These are phyloP conservation scores for Macrobrachium rosenbergii DNA, from an alignment of 1,140 invertebrate genomes.

Conservation along the genomic window DNA sequence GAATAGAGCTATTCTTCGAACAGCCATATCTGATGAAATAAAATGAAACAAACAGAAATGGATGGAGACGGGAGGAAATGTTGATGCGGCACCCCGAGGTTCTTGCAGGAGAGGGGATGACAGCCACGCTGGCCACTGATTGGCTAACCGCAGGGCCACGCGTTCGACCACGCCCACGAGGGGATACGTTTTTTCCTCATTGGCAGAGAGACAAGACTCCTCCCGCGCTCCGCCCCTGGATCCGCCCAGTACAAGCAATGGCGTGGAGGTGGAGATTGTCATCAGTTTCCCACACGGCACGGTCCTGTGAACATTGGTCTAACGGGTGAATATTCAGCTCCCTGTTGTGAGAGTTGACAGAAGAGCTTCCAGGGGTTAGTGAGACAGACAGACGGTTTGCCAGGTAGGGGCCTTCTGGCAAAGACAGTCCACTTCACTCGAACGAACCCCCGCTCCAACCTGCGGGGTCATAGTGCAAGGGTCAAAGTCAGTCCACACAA, in stretches of 20 bases:
- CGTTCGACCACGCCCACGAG: constrained; percentile 27
- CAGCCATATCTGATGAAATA: background rate
- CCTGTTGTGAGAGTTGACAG: background rate
- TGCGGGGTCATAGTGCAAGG: too few relatives aligned
- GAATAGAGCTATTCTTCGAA: too few relatives aligned
- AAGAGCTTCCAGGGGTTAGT: too few relatives aligned
- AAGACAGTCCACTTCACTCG: too few relatives aligned
- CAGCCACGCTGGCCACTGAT: constrained; percentile 44
- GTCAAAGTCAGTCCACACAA: too few relatives aligned
- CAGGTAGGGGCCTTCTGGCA: too few relatives aligned
- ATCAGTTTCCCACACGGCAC: constrained; percentile 28
- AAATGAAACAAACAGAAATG: background rate
- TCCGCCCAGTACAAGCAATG: constrained; percentile 45
- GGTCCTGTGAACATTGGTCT: constrained; percentile 12
- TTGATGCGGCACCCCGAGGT: constrained; percentile 9
- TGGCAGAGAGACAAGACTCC: background rate
- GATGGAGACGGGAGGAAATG: background rate
- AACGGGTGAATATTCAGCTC: background rate
- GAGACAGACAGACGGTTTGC: too few relatives aligned
- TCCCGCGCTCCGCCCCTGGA: constrained; percentile 27
- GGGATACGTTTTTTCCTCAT: background rate
- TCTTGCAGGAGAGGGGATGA: constrained; percentile 25
- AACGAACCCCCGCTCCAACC: too few relatives aligned
- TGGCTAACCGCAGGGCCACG: constrained; percentile 42
- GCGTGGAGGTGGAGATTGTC: constrained; percentile 8